A percentile compares a stretch with the other conserved stretches of the same genome.
phyloP scores from a whole-genome alignment of 2,888 invertebrate species.

The Punctoribates punctum region DNA sequence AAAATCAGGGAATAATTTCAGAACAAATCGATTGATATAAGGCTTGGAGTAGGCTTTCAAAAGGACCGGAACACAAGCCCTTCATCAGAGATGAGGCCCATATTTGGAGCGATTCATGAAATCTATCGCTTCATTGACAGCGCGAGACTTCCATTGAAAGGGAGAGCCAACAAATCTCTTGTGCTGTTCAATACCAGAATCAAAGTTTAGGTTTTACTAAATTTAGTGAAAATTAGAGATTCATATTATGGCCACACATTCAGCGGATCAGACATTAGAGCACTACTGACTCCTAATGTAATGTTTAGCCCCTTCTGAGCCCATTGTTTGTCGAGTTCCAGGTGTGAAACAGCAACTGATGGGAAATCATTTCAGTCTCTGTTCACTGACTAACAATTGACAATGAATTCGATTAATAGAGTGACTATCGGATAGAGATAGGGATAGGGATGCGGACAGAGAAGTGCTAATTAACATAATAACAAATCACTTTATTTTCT shows the following conservation, averaged over 20 bases:
- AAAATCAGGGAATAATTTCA: neutral
- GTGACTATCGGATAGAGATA: neutral
- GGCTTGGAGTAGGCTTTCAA: neutral
- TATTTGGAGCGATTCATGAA: slow-evolving; percentile 1
- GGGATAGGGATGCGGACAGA: neutral
- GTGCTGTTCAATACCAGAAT: neutral
- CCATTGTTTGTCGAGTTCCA: neutral
- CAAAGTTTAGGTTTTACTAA: neutral
- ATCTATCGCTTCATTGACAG: slow-evolving; percentile 5
- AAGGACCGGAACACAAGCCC: slow-evolving; percentile 13
- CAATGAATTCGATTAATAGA: slow-evolving; percentile 27
- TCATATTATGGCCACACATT: neutral
- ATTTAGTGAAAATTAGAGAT: slow-evolving; percentile 13
- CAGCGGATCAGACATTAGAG: neutral
- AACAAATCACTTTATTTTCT: neutral
- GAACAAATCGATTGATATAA: neutral
- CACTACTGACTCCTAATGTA: neutral
- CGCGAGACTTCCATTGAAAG: neutral
- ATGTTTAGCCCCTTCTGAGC: neutral
- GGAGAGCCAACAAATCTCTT: slow-evolving; percentile 10
- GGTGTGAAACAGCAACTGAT: slow-evolving; percentile 28
- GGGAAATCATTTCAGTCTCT: slow-evolving; percentile 17
- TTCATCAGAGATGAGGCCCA: neutral
- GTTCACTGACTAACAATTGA: slow-evolving; percentile 29
- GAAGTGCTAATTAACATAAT: slow-evolving; percentile 16